Percentiles rank a stretch among this genome's conserved stretches.
Conservation (phyloP, 2,888 invertebrate species). For the Drosophila atroscutellata region DNA sequence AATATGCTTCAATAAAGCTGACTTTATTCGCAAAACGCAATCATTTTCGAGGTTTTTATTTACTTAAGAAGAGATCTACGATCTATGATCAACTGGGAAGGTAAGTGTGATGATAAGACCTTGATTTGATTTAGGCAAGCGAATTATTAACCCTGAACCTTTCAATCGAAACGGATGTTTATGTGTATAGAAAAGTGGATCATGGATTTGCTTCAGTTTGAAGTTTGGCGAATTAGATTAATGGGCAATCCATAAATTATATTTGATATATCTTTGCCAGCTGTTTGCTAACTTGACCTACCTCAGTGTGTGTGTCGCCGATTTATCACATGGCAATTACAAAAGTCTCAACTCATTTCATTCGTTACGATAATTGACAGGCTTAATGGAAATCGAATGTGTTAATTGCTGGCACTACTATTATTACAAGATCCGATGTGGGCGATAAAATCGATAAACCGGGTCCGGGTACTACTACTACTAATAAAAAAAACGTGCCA, state of each 20-base stretch:
- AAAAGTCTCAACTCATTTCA: conserved; percentile 18
- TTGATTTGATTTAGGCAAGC: not conserved
- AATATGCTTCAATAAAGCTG: conserved; percentile 57
- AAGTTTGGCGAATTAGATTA: not conserved
- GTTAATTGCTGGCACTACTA: conserved; percentile 61
- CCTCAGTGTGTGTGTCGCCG: conserved; percentile 61
- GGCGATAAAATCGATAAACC: conserved; percentile 57
- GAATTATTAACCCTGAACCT: not conserved
- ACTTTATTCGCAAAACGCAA: conserved; percentile 20
- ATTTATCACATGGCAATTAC: conserved; percentile 72
- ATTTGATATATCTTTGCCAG: conserved; percentile 35
- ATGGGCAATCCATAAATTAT: conserved; percentile 11
- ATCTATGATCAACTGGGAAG: not conserved
- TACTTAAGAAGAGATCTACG: not conserved
- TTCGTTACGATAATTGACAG: conserved; percentile 69
- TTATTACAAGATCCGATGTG: conserved; percentile 61
- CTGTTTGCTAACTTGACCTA: conserved; percentile 74
- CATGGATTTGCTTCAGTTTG: not conserved
- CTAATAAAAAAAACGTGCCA: conserved; percentile 24
- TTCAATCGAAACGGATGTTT: not conserved
- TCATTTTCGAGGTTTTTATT: not conserved
- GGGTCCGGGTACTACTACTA: conserved; percentile 37
- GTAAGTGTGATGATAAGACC: not conserved
- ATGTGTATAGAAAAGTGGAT: not conserved
- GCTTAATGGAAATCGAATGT: conserved; percentile 76